Base-by-base conservation (phyloP, 2,113 vertebrate genomes). In the Leptobrachium ailaonicum region DNA sequence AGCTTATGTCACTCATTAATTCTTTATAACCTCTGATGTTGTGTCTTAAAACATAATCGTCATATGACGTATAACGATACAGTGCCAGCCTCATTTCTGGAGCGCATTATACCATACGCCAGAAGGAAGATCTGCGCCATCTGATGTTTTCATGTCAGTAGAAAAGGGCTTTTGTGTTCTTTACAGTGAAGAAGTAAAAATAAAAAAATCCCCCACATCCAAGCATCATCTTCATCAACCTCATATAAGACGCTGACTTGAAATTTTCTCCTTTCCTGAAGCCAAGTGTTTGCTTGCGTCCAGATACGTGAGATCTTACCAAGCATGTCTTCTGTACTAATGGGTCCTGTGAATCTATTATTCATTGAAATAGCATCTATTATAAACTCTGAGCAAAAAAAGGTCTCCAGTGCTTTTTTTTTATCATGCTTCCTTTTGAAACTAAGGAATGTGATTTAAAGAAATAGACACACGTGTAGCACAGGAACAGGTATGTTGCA, bases 301-400 rank as follows among this genome's bases (percentile, higher is more conserved):
- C 69, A 76, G 60, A 75, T 79, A 77, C 76, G 77, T 71, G 45
- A 84, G 79, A 75, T 86, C 76, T 87, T 87, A 84, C 84, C 84
- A 84, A 89, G 87, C 53, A 81, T 68, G 86, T 85, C 76, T 85
- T 73, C 63, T 69, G 64, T 75, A 74, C 87, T 90, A 90, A 90
- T 90, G 86, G 77, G n/a, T 85, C 85, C 82, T 84, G 82, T 82
- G 87, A 89, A 90, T 90, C 82, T 87, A 90, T 90, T 91, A 90
- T 90, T 91, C 88, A 90, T 89, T 78, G 69, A 79, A 85, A 85
- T 32, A 76, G 68, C 77, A 72, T 89, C 80, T 85, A 80, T 82
- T 41, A 87, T 58, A 86, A 72, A 84, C 41, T 56, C 75, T 82
- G 82, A 85, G 82, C 73, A 82, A 72, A 86, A 73, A 78, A 73